Base-by-base conservation (phyloP, 2,113 vertebrate species). In the Perca schrenkii region DNA sequence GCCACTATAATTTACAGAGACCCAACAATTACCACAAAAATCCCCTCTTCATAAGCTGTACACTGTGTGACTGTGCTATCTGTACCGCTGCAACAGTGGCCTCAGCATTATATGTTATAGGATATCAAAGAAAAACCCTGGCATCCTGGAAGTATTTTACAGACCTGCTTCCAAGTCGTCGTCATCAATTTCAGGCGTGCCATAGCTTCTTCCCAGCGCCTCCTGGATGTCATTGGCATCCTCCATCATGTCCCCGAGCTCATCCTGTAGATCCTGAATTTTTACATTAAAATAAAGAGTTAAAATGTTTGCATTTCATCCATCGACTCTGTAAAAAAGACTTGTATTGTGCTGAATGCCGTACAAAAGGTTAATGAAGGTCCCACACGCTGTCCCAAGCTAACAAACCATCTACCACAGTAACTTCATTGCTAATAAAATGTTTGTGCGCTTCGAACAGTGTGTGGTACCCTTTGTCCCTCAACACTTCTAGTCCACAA, bases 171-270 rank as follows among this genome's bases (percentile, higher is more conserved):
- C 98, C 78, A 99, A 93, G 90, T 99, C 98, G 40, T 97, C 97
- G 58, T 99, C 98, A 80, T 99, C 98, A 21, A 99, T 95, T 15
- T 99, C 98, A 69, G 98, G 98, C 2, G 97, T 98, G 79, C 97
- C 98, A 6, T 99, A 99, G 93, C 97, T 99, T 21, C 98, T 96
- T 87, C 98, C 94, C 90, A 99, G 79, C 0, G 97, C 96, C 79
- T 99, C 98, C 85, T 99, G 98, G 69, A 99, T 97, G 56, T 99
- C 98, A 56, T 93, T 97, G 65, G 98, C 97, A 60, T 99, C 97
- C 91, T 98, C 98, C 98, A 99, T 99, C 98, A 99, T 99, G 93
- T 99, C 98, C 85, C 98, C 97, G 85, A 99, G 89, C 79, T 99
- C 97, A 83, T 99, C 98, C 93, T 99, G 98, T 73, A 99, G 89